A percentile compares a stretch with the other conserved stretches of the same genome.
Evolutionary conservation across 2,888 invertebrate species (phyloP).

Genomic region (Formica aserva): DNA sequence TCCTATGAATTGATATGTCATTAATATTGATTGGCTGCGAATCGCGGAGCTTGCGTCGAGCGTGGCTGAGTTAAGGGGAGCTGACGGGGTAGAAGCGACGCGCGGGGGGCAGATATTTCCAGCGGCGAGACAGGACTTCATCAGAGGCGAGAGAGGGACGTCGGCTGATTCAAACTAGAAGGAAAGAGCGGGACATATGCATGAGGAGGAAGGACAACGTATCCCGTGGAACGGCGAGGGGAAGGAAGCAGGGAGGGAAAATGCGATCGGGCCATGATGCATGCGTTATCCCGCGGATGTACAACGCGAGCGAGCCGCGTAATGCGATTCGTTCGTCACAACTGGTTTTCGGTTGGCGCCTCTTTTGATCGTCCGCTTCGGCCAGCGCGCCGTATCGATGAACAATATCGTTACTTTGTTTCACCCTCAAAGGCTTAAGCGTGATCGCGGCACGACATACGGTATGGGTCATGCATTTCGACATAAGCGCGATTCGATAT

Average conservation of each 20-base stretch:
- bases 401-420: slow-evolving; percentile 43
- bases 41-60: slow-evolving; percentile 72
- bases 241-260: not conserved
- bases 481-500: slow-evolving; percentile 5
- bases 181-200: slow-evolving; percentile 28
- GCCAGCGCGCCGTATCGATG: slow-evolving; percentile 20
- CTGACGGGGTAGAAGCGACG: slow-evolving; percentile 38
- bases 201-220: slow-evolving; percentile 16
- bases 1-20: slow-evolving; percentile 82
- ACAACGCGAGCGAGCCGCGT: slow-evolving; percentile 46
- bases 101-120: slow-evolving; percentile 37
- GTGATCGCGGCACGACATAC: not conserved
- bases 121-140: slow-evolving; percentile 44
- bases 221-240: slow-evolving; percentile 6
- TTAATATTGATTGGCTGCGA: slow-evolving; percentile 80
- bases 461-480: not conserved
- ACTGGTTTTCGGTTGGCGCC: slow-evolving; percentile 53
- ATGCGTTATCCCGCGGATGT: slow-evolving; percentile 51
- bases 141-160: not conserved
- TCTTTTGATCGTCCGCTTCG: slow-evolving; percentile 39
- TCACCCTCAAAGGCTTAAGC: slow-evolving; percentile 32
- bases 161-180: not conserved
- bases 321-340: slow-evolving; percentile 56
- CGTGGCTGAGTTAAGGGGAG: slow-evolving; percentile 65
- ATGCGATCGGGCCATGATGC: slow-evolving; percentile 27